Evolutionary conservation across 2,888 invertebrate genomes (phyloP), one percentile per base, ranked within the genome.

Genomic region (Stenolophus ochropezus): DNA sequence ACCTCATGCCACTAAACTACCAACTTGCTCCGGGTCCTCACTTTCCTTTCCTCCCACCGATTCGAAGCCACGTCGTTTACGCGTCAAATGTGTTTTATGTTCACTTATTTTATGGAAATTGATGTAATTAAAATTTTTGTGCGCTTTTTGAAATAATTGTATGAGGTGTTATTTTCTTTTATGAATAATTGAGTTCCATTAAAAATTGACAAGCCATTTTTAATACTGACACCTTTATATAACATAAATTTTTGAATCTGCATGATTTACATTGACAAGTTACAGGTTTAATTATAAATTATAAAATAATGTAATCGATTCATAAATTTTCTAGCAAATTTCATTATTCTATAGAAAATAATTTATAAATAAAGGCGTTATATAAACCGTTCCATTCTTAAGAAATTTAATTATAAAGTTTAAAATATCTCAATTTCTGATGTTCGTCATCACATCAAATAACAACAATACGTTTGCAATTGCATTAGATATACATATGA

Each of bases 81-180:
- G 65, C 33, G 65, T 69, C 65, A 69, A 69, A 69, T 18, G 27
- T 69, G 27, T 18, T 69, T 69, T 69, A 69, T 69, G 65, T 33
- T 69, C 8, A 18, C 18, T 33, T 33, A 69, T 69, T 69, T 69
- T 33, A 69, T 69, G 65, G 33, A 69, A 69, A 69, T 69, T 69
- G 61, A 69, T 69, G 18, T 33, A 69, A 69, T 69, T 69, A 69
- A 69, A 69, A 69, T 42, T 42, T 69, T 69, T 69, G 18, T 33
- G 65, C 1, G 21, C 16, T 33, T 69, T 69, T 18, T 11, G 16
- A 33, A 69, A 69, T 69, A 69, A 69, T 69, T 61, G 61, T 27
- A 61, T 14, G 25, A 23, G 25, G 61, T 61, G 61, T 61, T 61
- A 58, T 58, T 61, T 61, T 61, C 61, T 61, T 69, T 69, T 33